Evolutionary conservation across 2,113 vertebrate species (phyloP), one percentile per base, ranked within the genome.

Genomic region (Motacilla tschutschensis): DNA sequence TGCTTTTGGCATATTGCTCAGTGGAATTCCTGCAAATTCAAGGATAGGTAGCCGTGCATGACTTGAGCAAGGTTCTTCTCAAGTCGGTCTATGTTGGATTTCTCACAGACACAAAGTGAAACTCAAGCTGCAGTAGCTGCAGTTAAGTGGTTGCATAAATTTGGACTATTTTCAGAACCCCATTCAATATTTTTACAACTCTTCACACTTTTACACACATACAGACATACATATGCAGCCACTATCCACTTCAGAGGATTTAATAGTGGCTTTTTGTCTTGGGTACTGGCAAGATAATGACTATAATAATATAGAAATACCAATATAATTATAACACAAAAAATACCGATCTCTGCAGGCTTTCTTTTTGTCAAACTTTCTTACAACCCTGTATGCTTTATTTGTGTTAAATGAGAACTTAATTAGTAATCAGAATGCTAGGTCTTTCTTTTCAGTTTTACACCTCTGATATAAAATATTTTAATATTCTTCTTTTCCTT

Each of bases 391-490:
- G 26, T 3, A 13, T 86, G 67, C 40, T 95, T 94, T 95, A 90
- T 89, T 78, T 84, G 44, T 91, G 67, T 58, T 94, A 93, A 95
- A 85, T 79, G 73, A 67, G 78, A 94, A 92, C 64, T 77, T 87
- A 93, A 93, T 96, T 94, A 93, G 67, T 66, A 91, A 94, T 88
- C 80, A 92, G 76, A 92, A 81, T 83, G 83, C 74, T 66, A 88
- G 55, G 36, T 87, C 87, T 85, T 31, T 84, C 63, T 95, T 93
- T 92, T 84, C 67, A 82, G 79, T 84, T 85, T 58, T 90, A 92
- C 94, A 81, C 31, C 74, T 89, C n/a, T 20, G 78, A 51, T 70
- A 85, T 83, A 82, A 96, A 96, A 95, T 95, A 96, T 94, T 95
- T 95, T 93, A 93, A 83, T 94, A 88, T 88, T 33, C 72, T 67